Base-by-base conservation (phyloP, 1,140 invertebrate genomes). In the Mesaphorura yosii region DNA sequence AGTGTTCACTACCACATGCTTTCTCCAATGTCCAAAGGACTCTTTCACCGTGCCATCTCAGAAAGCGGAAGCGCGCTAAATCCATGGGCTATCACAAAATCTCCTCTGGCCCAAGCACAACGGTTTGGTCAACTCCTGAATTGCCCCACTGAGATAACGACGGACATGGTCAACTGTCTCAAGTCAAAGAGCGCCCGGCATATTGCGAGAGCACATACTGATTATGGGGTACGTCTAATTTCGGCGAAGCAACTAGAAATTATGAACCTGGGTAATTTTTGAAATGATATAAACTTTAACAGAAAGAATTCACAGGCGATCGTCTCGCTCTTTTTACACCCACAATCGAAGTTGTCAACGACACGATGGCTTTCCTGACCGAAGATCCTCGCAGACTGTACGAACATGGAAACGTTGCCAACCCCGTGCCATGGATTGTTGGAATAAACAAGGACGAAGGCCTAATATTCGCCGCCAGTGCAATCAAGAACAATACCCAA, bases 1-100 rank as follows among this genome's bases (percentile, higher is more conserved):
- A 42, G 27, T 29, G 63, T 63, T 17, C 63, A 64, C 39, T 58
- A 34, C 14, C 63, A 64, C 23, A 59, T 58, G 10, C 34, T 64
- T 4, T 63, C 61, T 6, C 60, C 60, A 17, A 48, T 52, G 23
- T 63, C 57, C 12, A 55, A 53, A 55, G 58, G 58, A 3, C 40
- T 57, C 20, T 60, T 57, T 37, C 38, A 48, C 1, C 40, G 45
- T 10, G 58, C 58, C 1, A 53, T 59, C 26, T 49, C 46, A 0
- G 49, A 59, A 44, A 41, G 34, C 28, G 55, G 55, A 2, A 45
- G 54, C 19, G 54, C 58, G 2, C 23, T 56, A 2, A 47, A 27
- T 34, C 58, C 54, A 14, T 60, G 58, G 58, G 58, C 44, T 15
- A 34, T 60, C 1, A 29, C 46, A 17, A 31, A 41, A n/a, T 41